Evolutionary conservation across 1,140 invertebrate genomes (phyloP), one percentile per base, ranked within the genome.

Genomic region (Euura lappo): DNA sequence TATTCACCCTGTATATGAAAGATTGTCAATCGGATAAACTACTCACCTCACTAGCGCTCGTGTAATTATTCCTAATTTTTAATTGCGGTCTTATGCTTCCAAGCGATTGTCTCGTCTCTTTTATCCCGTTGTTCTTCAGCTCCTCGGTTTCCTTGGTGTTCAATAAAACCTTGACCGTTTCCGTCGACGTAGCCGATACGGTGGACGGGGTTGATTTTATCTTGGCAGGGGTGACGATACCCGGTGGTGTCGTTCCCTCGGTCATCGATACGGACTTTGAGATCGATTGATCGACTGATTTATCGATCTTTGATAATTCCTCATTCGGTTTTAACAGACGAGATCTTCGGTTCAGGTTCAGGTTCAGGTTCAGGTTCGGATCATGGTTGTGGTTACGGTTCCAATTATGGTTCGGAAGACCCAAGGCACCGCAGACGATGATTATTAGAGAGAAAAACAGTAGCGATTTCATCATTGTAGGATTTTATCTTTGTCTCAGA

Each of bases 1-100:
- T 28, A 28, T 28, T 28, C 28, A 28, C 28, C 28, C 28, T 28
- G 28, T 28, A 28, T 28, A 28, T 28, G 28, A 28, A 28, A 1
- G 10, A 68, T 28, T 28, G 2, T 46, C 42, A 45, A 28, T 28
- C 28, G 28, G 28, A 28, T 28, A 28, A 28, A 28, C 28, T 28
- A 83, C 89, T 90, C 79, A 90, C 90, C 88, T 90, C 89, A 74
- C 87, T 87, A 66, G 89, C 86, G 75, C 86, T 90, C 66, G 83
- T 85, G 77, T 87, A 88, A 78, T 87, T 88, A 47, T 88, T 88
- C 5, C 87, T 88, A 42, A 90, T 83, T 80, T 90, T 90, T 73
- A 90, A 88, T 79, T 89, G 88, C 60, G 89, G 89, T 78, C 89
- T 88, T 79, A 87, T 87, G 78, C 87, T 88, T 4, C 79, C 81